phyloP scores from a whole-genome alignment of 2,888 invertebrate species.

The Microctonus aethiopoides region DNA sequence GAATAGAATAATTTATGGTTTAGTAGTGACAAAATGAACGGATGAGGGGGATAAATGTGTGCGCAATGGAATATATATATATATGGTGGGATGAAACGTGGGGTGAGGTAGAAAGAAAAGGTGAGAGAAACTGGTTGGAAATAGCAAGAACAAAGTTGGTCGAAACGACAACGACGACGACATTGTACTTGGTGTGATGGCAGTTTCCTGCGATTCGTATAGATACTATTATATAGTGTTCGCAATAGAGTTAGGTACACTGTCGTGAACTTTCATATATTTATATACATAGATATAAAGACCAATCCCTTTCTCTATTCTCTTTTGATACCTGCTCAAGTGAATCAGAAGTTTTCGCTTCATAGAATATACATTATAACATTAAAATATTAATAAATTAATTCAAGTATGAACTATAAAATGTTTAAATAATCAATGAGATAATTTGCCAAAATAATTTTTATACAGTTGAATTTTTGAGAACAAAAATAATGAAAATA shows the following conservation, averaged over 20 bases:
- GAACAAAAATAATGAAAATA: no score
- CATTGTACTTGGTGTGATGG: background rate
- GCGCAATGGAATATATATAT: background rate
- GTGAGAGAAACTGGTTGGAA: background rate
- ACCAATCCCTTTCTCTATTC: background rate
- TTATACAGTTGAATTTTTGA: no score
- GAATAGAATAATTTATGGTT: background rate
- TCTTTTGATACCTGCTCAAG: background rate
- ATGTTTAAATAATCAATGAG: background rate
- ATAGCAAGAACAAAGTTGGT: conserved; percentile 2
- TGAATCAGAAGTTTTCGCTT: background rate
- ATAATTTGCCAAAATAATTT: background rate
- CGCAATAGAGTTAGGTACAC: background rate
- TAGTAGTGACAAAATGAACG: background rate
- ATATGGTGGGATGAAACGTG: background rate
- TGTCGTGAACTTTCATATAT: background rate
- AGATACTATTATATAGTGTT: conserved; percentile 5
- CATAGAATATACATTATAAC: background rate
- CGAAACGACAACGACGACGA: background rate
- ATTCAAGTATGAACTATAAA: background rate
- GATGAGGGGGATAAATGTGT: background rate
- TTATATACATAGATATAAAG: no score
- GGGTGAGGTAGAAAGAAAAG: background rate
- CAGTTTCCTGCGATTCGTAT: background rate
- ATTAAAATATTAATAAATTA: background rate